Evolutionary conservation across 1,140 invertebrate genomes (phyloP).

Genomic region (Leptopilina clavipes): DNA sequence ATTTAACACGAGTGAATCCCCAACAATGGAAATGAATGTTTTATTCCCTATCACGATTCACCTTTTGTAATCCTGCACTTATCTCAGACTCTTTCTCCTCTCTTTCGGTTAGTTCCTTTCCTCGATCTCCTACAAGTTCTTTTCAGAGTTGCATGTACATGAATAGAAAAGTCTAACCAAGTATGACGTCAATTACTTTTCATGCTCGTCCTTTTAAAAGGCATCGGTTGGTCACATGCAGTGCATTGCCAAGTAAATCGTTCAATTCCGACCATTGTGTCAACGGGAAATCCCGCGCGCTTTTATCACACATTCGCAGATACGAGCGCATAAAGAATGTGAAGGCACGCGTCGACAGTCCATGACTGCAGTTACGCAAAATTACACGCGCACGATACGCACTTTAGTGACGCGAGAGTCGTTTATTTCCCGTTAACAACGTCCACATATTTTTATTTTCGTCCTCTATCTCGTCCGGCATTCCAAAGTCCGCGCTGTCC

Average conservation of each 20-base stretch:
- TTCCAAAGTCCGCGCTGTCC: not conserved
- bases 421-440: constrained; percentile 4
- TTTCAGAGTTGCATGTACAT: not conserved
- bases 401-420: constrained; percentile 9
- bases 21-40: not conserved
- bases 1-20: constrained; percentile 21
- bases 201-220: constrained; percentile 5
- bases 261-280: constrained; percentile 4
- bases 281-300: not conserved
- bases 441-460: constrained; percentile 1
- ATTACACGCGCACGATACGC: constrained; percentile 16
- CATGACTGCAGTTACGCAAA: constrained; percentile 8
- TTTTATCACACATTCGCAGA: constrained; percentile 22
- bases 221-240: not conserved
- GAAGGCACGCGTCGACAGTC: constrained; percentile 18
- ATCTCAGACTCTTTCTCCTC: constrained; percentile 33
- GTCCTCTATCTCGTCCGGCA: not conserved
- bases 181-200: constrained; percentile 12
- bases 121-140: not conserved
- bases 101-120: constrained; percentile 27
- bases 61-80: not conserved
- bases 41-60: constrained; percentile 20
- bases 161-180: constrained; percentile 1
- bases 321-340: not conserved
- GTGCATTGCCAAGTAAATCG: not conserved